Conservation (phyloP, 2,888 invertebrate genomes). For the Nipponacmea schrenckii region DNA sequence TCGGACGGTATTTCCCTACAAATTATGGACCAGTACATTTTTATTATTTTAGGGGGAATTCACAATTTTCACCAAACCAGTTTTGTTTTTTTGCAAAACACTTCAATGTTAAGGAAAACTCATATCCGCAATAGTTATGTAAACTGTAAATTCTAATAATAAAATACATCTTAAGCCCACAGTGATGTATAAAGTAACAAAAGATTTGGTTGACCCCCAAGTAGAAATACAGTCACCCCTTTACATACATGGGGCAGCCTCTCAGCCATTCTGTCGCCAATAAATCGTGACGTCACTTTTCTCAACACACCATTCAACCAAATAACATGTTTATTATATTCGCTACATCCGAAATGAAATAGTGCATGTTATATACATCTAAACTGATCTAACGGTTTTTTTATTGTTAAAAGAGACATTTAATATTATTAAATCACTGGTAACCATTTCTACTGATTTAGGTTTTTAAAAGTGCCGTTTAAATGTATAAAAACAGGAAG, state of each 20-base stretch:
- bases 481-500: neutral
- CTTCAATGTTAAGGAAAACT: neutral
- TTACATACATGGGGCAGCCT: slow-evolving; percentile 22
- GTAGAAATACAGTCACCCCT: slow-evolving; percentile 22
- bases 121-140: neutral
- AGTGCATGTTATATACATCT: neutral
- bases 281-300: slow-evolving; percentile 53
- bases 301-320: slow-evolving; percentile 49
- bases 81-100: neutral
- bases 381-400: no score
- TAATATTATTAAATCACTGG: no score
- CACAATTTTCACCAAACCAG: no score
- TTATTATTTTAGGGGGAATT: neutral
- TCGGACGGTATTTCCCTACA: slow-evolving; percentile 22
- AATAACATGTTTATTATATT: slow-evolving; percentile 43
- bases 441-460: no score
- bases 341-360: slow-evolving; percentile 16
- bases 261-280: slow-evolving; percentile 60
- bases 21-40: slow-evolving; percentile 18
- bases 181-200: slow-evolving; percentile 8
- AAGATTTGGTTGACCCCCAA: slow-evolving; percentile 5
- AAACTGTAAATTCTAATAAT: neutral
- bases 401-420: no score
- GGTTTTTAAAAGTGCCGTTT: no score
- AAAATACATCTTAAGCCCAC: neutral